These are phyloP conservation scores for Galeruca laticollis DNA, from an alignment of 2,888 invertebrate genomes.

Conservation along the genomic window DNA sequence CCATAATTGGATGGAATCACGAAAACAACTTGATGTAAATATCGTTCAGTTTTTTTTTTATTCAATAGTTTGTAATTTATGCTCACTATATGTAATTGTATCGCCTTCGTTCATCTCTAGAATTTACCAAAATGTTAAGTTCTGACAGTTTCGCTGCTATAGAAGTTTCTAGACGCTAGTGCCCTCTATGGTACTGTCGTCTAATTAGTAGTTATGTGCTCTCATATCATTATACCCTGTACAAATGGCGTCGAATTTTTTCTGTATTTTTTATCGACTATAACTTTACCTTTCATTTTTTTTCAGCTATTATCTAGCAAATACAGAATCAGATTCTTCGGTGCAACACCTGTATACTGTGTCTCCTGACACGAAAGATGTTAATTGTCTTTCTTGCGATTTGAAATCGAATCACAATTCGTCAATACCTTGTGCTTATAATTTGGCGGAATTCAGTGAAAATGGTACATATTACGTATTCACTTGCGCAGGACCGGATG, in stretches of 20 bases:
- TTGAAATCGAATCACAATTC: slow-evolving; percentile 68
- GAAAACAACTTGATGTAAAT: slow-evolving; percentile 76
- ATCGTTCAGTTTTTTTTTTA: background rate
- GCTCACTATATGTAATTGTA: too few species aligned
- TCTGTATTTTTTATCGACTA: too few species aligned
- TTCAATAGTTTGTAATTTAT: too few species aligned
- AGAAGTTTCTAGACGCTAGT: too few species aligned
- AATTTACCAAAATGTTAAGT: too few species aligned
- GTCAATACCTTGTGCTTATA: slow-evolving; percentile 74
- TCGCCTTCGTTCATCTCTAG: too few species aligned
- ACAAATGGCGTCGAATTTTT: too few species aligned
- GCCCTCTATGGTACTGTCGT: too few species aligned
- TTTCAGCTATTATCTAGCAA: slow-evolving; percentile 87
- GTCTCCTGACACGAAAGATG: slow-evolving; percentile 67
- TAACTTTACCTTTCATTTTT: background rate
- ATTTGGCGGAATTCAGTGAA: slow-evolving; percentile 76
- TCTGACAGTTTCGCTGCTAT: too few species aligned
- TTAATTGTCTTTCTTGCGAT: slow-evolving; percentile 83
- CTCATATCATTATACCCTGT: too few species aligned
- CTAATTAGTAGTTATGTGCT: too few species aligned
- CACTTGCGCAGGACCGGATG: slow-evolving; percentile 85
- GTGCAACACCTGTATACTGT: slow-evolving; percentile 86
- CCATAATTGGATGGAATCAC: slow-evolving; percentile 80
- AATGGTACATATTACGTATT: slow-evolving; percentile 78
- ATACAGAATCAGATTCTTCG: slow-evolving; percentile 79